Conservation (phyloP, 2,888 invertebrate genomes). For the Tanypteryx hageni region DNA sequence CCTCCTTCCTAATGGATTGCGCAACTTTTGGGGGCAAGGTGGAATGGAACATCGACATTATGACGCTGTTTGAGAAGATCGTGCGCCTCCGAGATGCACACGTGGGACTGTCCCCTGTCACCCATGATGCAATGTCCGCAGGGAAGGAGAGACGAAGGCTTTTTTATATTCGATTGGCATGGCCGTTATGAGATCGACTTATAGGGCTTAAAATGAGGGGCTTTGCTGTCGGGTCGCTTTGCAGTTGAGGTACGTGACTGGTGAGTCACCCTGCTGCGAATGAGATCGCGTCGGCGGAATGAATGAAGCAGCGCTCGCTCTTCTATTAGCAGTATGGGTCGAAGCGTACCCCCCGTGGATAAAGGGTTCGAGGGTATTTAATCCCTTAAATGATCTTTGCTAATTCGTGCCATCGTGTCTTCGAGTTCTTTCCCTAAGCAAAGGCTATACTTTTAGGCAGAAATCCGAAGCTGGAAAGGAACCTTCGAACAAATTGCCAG, state of each 20-base stretch:
- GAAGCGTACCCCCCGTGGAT: too few species aligned
- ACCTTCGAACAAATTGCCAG: too few species aligned
- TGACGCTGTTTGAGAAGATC: conserved; percentile 2
- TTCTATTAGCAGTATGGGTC: too few species aligned
- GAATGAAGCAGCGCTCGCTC: background rate
- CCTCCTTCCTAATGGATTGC: background rate
- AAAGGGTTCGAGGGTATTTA: background rate
- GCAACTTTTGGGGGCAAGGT: background rate
- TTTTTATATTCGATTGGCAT: conserved; percentile 11
- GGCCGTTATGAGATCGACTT: conserved; percentile 5
- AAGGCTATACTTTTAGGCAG: too few species aligned
- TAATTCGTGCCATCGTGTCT: background rate
- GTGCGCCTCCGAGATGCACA: background rate
- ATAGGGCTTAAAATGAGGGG: background rate
- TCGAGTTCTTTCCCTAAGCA: background rate
- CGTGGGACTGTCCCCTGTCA: background rate
- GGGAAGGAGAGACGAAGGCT: background rate
- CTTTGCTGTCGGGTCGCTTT: background rate
- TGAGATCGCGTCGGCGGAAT: background rate
- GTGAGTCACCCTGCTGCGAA: background rate
- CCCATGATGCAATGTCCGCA: background rate
- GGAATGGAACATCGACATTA: background rate
- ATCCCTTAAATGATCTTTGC: background rate
- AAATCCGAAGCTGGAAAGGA: too few species aligned
- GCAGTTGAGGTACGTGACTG: conserved; percentile 7